Evolutionary conservation across 2,888 invertebrate species (phyloP).

Genomic region (Prosapia bicincta): DNA sequence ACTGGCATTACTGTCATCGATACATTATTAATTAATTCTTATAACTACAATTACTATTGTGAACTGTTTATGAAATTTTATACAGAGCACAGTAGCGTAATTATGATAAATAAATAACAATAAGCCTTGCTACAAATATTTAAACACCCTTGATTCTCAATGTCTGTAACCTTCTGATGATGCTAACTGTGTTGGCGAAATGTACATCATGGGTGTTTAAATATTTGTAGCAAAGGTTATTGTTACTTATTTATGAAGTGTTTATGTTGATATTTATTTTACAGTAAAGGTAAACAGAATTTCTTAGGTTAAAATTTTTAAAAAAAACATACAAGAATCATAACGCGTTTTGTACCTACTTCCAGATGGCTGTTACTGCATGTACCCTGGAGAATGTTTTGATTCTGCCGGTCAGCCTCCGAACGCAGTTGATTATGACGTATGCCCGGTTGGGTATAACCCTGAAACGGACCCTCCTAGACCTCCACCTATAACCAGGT

Average conservation of each 20-base stretch:
- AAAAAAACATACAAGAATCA: not conserved
- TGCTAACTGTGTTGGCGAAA: no score
- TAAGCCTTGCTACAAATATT: no score
- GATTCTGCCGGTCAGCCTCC: conserved; percentile 30
- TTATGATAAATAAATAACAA: no score
- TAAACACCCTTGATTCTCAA: no score
- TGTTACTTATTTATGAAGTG: no score
- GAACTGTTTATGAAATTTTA: not conserved
- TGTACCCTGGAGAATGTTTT: conserved; percentile 35
- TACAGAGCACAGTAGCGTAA: no score
- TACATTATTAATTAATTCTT: not conserved
- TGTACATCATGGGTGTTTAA: no score
- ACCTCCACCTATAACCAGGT: conserved; percentile 20
- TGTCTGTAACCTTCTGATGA: no score
- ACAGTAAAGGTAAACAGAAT: not conserved
- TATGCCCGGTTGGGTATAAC: conserved; percentile 34
- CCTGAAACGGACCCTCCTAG: conserved; percentile 32
- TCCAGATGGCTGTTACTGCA: conserved; percentile 36
- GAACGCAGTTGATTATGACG: conserved; percentile 20
- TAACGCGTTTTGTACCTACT: not conserved
- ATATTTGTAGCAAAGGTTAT: no score
- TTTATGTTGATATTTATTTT: conserved; percentile 1
- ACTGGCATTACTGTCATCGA: no score
- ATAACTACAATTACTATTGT: not conserved
- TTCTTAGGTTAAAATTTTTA: not conserved